These are phyloP conservation scores for Arbacia lixula DNA, from an alignment of 53 echinoderm and acorn worm genomes.

Conservation along the genomic window DNA sequence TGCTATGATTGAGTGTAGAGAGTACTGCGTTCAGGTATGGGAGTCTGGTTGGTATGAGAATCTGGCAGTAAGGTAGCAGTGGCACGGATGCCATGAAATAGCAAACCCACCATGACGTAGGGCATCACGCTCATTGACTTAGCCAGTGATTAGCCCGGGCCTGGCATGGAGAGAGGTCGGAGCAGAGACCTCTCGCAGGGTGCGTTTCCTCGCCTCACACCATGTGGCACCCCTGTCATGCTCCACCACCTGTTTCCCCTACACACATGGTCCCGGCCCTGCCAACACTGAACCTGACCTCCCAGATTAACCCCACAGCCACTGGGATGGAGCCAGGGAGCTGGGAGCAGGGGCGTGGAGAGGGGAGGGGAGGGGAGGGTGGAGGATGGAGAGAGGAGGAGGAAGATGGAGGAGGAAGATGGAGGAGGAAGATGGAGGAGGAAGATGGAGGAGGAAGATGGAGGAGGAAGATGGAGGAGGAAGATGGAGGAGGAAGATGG, in stretches of 20 bases:
- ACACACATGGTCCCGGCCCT: slow-evolving; percentile 31
- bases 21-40: too few relatives aligned
- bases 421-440: background rate
- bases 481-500: background rate
- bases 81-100: too few relatives aligned
- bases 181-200: slow-evolving; percentile 33
- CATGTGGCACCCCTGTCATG: slow-evolving; percentile 44
- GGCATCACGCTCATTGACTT: too few relatives aligned
- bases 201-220: slow-evolving; percentile 42
- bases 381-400: background rate
- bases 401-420: background rate
- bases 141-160: too few relatives aligned
- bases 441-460: background rate
- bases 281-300: slow-evolving; percentile 45
- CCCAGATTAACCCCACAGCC: slow-evolving; percentile 22
- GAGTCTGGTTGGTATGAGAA: too few relatives aligned
- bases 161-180: too few relatives aligned
- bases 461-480: too few relatives aligned
- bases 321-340: background rate
- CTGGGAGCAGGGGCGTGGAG: background rate
- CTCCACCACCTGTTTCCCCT: slow-evolving; percentile 33
- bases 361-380: background rate
- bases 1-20: too few relatives aligned
- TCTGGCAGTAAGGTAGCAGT: too few relatives aligned
- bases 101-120: too few relatives aligned